Percentiles rank a stretch among this genome's conserved stretches.
These are phyloP conservation scores for Bombus fervidus DNA, from an alignment of 1,140 invertebrate species.

Conservation along the genomic window DNA sequence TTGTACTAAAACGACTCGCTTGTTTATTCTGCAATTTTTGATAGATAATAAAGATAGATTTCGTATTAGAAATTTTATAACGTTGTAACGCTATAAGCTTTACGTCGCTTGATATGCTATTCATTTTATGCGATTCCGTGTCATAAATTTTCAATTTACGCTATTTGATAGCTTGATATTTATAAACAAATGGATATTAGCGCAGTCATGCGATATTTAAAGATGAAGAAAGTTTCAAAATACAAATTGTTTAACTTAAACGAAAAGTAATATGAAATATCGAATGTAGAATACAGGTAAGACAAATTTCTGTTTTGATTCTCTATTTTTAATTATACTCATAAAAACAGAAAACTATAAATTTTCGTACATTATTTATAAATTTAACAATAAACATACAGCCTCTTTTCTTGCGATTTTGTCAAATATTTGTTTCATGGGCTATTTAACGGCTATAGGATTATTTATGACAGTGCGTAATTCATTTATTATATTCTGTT, in stretches of 20 bases:
- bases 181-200: no score
- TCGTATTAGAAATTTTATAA: slow-evolving; percentile 5
- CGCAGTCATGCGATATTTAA: no score
- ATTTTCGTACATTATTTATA: neutral
- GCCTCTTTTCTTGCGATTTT: no score
- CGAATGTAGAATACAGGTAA: no score
- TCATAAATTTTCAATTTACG: neutral
- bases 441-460: no score
- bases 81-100: neutral
- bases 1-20: neutral
- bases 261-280: no score
- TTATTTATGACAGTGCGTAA: no score
- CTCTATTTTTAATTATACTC: neutral
- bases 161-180: neutral
- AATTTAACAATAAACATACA: neutral
- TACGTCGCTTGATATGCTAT: neutral
- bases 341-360: neutral
- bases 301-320: no score
- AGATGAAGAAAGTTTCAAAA: no score
- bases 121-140: neutral
- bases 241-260: no score
- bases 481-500: no score
- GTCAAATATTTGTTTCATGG: no score
- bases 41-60: neutral
- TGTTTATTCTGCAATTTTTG: neutral